These are phyloP conservation scores for Pelosia muscerda DNA, from an alignment of 2,888 invertebrate species.

Conservation along the genomic window DNA sequence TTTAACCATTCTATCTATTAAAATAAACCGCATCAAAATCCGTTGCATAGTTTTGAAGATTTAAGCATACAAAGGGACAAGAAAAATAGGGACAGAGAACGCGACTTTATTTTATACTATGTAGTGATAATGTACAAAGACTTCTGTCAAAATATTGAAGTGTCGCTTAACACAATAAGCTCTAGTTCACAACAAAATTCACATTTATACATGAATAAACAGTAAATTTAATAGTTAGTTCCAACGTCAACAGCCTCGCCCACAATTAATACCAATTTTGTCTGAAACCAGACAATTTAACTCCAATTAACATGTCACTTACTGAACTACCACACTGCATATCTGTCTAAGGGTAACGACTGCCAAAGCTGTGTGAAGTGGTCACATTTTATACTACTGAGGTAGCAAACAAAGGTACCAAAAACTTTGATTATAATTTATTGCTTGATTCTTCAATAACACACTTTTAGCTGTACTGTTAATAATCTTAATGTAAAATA, in stretches of 20 bases:
- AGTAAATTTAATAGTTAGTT: conserved; percentile 3
- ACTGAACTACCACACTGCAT: neutral
- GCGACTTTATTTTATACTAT: too few relatives aligned
- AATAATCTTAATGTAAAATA: too few relatives aligned
- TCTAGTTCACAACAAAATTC: neutral
- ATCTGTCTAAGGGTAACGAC: neutral
- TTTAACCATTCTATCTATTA: too few relatives aligned
- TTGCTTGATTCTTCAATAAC: too few relatives aligned
- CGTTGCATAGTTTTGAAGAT: too few relatives aligned
- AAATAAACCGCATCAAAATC: too few relatives aligned
- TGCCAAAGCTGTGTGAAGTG: neutral
- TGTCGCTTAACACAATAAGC: neutral
- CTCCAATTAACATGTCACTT: conserved; percentile 13
- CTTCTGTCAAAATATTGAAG: neutral
- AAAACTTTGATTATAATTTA: neutral
- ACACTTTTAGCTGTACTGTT: too few relatives aligned
- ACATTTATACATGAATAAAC: conserved; percentile 14
- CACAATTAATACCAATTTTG: conserved; percentile 21
- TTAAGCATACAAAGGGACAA: too few relatives aligned
- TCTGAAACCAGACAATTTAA: conserved; percentile 7
- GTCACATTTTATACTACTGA: neutral
- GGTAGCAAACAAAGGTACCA: neutral
- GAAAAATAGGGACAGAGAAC: too few relatives aligned
- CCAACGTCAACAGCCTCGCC: conserved; percentile 3
- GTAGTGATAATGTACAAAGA: neutral